These are phyloP conservation scores for Pachycephus smyrnensis DNA, from an alignment of 2,888 invertebrate genomes.

Conservation along the genomic window DNA sequence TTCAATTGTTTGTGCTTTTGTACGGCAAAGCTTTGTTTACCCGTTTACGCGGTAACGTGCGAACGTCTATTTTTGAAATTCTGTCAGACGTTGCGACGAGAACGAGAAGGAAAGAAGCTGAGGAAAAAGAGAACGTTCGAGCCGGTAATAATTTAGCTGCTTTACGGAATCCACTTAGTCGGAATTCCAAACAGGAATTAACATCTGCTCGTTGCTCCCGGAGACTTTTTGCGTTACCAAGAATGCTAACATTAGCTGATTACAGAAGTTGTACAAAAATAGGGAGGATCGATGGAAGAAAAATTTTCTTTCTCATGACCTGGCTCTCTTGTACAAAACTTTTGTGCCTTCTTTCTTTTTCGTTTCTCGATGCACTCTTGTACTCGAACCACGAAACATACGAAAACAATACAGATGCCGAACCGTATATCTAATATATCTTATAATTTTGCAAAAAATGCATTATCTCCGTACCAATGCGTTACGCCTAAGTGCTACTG, in stretches of 20 bases:
- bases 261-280: too few species aligned
- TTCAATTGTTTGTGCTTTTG: background rate
- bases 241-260: too few species aligned
- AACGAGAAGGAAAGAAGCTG: background rate
- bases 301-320: background rate
- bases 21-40: background rate
- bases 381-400: too few species aligned
- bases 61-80: too few species aligned
- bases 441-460: background rate
- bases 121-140: background rate
- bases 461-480: background rate
- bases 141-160: background rate
- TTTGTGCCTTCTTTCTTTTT: background rate
- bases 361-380: background rate
- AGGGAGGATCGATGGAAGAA: background rate
- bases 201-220: background rate
- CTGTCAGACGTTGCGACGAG: too few species aligned
- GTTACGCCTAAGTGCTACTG: background rate
- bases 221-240: background rate
- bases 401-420: too few species aligned
- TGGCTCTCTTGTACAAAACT: background rate
- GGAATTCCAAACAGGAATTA: background rate
- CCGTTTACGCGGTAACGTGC: background rate
- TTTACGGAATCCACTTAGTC: background rate
- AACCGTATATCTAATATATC: background rate